Conservation (phyloP, 2,797 vertebrate species). For the Capromys pilorides region DNA sequence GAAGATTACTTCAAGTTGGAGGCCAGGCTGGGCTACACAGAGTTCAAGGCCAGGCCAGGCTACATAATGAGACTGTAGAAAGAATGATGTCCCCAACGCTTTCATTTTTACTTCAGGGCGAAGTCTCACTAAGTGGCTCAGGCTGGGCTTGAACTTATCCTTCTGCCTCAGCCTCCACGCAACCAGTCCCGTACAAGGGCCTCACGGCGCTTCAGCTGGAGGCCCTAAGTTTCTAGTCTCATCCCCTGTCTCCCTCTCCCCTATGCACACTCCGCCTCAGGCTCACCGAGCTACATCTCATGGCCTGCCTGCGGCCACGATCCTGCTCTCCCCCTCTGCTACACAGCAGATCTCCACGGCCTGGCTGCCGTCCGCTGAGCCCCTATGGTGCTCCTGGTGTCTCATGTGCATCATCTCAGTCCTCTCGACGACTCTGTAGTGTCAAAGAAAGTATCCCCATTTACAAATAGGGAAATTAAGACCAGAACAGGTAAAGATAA, state of each 20-base stretch:
- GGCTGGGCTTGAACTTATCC: background rate
- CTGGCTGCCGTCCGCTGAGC: background rate
- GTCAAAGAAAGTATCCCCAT: fast-evolving
- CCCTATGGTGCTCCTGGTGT: fast-evolving
- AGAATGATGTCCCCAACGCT: background rate
- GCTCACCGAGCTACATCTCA: fast-evolving
- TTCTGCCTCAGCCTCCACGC: background rate
- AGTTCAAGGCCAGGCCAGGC: background rate
- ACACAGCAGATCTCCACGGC: background rate
- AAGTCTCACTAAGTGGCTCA: background rate
- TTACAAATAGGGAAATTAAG: background rate
- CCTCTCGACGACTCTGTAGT: background rate
- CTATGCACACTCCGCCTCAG: fast-evolving
- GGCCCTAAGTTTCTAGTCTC: background rate
- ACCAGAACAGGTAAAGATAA: background rate
- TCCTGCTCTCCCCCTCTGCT: background rate
- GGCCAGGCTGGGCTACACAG: background rate
- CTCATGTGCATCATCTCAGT: background rate
- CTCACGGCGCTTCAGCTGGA: fast-evolving
- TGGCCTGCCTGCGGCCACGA: background rate
- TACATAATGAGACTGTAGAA: background rate
- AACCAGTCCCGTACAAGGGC: background rate
- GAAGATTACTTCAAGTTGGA: background rate
- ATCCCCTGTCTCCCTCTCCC: background rate
- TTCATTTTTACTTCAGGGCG: background rate